Percentiles rank a stretch among this genome's conserved stretches.
These are phyloP conservation scores for Caenorhabditis sulstoni DNA, from an alignment of 2,888 invertebrate species.

Conservation along the genomic window DNA sequence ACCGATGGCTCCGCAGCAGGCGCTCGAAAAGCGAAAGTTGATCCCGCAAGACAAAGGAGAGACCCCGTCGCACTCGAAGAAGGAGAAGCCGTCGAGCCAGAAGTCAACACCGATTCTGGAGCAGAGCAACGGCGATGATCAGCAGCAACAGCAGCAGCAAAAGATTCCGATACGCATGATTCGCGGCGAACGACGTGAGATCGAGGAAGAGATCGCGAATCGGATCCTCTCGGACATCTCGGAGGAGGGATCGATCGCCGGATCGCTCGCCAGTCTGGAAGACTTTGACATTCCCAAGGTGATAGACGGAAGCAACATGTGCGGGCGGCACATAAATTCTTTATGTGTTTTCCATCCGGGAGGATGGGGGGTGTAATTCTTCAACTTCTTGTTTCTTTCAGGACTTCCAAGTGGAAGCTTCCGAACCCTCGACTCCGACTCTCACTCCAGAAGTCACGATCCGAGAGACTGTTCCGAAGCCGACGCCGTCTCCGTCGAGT, in stretches of 20 bases:
- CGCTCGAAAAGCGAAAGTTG: conserved; percentile 63
- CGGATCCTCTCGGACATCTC: conserved; percentile 80
- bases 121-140: neutral
- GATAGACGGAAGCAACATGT: conserved; percentile 22
- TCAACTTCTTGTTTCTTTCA: conserved; percentile 15
- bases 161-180: conserved; percentile 76
- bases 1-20: conserved; percentile 40
- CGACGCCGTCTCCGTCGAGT: conserved; percentile 30
- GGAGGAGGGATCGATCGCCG: conserved; percentile 79
- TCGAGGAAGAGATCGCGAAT: conserved; percentile 80
- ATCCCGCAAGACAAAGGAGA: conserved; percentile 72
- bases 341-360: conserved; percentile 11
- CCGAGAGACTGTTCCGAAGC: conserved; percentile 60
- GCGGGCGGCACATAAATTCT: conserved; percentile 33
- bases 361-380: conserved; percentile 14
- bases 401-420: conserved; percentile 64
- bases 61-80: conserved; percentile 63
- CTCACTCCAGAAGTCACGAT: conserved; percentile 65
- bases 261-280: conserved; percentile 74
- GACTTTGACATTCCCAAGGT: conserved; percentile 72
- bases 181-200: conserved; percentile 77
- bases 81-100: conserved; percentile 32
- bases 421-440: conserved; percentile 68
- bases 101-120: conserved; percentile 30
- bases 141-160: conserved; percentile 8